Evolutionary conservation across 2,888 invertebrate species (phyloP).

Genomic region (Yponomeuta cagnagella): DNA sequence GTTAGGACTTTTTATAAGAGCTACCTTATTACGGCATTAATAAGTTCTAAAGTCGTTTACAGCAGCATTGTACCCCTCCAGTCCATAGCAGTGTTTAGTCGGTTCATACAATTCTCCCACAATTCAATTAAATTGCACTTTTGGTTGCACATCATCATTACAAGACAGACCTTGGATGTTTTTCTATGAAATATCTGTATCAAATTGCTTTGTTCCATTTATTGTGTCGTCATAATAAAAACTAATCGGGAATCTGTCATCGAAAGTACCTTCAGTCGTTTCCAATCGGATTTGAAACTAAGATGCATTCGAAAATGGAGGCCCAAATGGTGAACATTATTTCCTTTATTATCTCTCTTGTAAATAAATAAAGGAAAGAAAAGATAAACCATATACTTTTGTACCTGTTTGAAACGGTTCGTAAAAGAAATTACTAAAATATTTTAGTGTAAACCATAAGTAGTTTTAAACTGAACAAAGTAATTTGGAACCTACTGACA

Average conservation of each 20-base stretch:
- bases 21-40: background rate
- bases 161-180: background rate
- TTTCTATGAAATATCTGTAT: constrained; percentile 28
- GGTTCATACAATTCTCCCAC: background rate
- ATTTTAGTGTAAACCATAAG: constrained; percentile 20
- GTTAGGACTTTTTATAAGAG: background rate
- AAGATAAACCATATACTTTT: constrained; percentile 57
- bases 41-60: background rate
- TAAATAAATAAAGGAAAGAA: constrained; percentile 47
- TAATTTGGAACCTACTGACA: constrained; percentile 12
- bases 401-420: constrained; percentile 62
- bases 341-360: constrained; percentile 35
- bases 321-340: background rate
- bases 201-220: constrained; percentile 25
- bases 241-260: constrained; percentile 15
- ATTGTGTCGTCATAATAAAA: background rate
- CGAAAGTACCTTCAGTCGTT: constrained; percentile 14
- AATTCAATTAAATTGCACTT: background rate
- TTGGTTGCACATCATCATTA: constrained; percentile 26
- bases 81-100: background rate
- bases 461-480: constrained; percentile 25
- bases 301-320: too few relatives aligned
- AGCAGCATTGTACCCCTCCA: too few relatives aligned
- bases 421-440: constrained; percentile 29
- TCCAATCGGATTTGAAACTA: too few relatives aligned